Percentiles rank a stretch among this genome's conserved stretches.
phyloP scores from a whole-genome alignment of 2,888 invertebrate genomes.

The Drosophila sordidapex region DNA sequence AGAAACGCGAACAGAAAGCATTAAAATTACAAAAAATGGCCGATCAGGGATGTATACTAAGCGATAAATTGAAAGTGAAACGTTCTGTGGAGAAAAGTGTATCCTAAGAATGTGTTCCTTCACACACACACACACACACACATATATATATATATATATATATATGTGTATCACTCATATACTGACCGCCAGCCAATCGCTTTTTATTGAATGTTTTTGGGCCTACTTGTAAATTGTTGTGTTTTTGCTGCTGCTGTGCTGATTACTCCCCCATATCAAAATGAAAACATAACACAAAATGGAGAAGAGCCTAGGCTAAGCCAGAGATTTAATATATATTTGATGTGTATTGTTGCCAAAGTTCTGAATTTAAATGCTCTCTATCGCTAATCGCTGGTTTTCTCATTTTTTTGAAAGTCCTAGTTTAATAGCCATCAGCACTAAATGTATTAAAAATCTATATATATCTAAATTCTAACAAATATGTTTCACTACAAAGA shows the following conservation, averaged over 20 bases:
- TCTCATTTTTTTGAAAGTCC: slow-evolving; percentile 46
- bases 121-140: not conserved
- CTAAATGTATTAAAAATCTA: slow-evolving; percentile 33
- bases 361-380: slow-evolving; percentile 77
- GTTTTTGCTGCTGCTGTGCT: slow-evolving; percentile 14
- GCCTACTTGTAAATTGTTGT: slow-evolving; percentile 7
- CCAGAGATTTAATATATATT: slow-evolving; percentile 13
- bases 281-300: not conserved
- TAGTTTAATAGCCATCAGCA: slow-evolving; percentile 23
- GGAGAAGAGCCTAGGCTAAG: not conserved
- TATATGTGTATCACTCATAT: not conserved
- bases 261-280: slow-evolving; percentile 1
- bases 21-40: slow-evolving; percentile 85
- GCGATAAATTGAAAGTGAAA: slow-evolving; percentile 82
- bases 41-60: slow-evolving; percentile 85
- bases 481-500: not conserved
- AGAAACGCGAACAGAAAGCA: slow-evolving; percentile 84
- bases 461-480: slow-evolving; percentile 11
- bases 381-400: slow-evolving; percentile 73
- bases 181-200: slow-evolving; percentile 15
- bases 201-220: slow-evolving; percentile 15
- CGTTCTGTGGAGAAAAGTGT: slow-evolving; percentile 83
- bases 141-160: accelerated
- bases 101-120: slow-evolving; percentile 72
- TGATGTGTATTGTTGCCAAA: slow-evolving; percentile 30